Evolutionary conservation across 2,888 invertebrate species (phyloP).

Genomic region (Drosophila flavopinicola): DNA sequence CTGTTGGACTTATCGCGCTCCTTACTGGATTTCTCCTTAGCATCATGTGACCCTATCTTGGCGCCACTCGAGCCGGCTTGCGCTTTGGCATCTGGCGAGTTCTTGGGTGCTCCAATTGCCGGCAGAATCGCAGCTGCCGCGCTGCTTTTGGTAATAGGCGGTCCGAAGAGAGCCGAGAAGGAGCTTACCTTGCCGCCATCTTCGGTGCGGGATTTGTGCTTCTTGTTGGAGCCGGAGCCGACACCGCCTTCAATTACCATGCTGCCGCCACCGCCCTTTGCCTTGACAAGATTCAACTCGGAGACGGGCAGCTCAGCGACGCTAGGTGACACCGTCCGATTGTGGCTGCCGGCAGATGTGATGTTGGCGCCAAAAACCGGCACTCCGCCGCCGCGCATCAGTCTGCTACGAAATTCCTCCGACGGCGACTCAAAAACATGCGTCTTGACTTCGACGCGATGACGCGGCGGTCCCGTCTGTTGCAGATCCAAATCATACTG

Average conservation of each 20-base stretch:
- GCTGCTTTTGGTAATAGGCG: constrained; percentile 91
- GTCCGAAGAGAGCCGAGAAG: constrained; percentile 93
- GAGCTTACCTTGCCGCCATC: constrained; percentile 87
- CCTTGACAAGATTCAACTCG: constrained; percentile 86
- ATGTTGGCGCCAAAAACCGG: constrained; percentile 81
- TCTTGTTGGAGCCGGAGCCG: constrained; percentile 83
- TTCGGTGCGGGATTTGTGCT: constrained; percentile 86
- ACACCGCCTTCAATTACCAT: constrained; percentile 39
- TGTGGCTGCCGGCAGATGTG: constrained; percentile 39
- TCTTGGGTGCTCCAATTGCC: constrained; percentile 84
- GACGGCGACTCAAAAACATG: constrained; percentile 93
- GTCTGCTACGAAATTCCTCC: constrained; percentile 94
- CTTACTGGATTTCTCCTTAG: constrained; percentile 78
- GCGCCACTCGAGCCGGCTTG: constrained; percentile 26
- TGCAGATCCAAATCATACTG: constrained; percentile 94
- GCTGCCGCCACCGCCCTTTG: constrained; percentile 85
- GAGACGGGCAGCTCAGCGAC: constrained; percentile 37
- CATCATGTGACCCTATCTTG: constrained; percentile 66
- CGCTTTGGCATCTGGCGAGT: constrained; percentile 72
- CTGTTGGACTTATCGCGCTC: constrained; percentile 79
- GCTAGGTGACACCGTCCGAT: constrained; percentile 58
- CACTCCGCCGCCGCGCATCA: constrained; percentile 94
- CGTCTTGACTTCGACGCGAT: constrained; percentile 90
- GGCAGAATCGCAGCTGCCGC: constrained; percentile 77
- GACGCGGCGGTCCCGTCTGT: constrained; percentile 89